A percentile compares a stretch with the other conserved stretches of the same genome.
phyloP scores from a whole-genome alignment of 2,797 vertebrate genomes.

The Melanogrammus aeglefinus region DNA sequence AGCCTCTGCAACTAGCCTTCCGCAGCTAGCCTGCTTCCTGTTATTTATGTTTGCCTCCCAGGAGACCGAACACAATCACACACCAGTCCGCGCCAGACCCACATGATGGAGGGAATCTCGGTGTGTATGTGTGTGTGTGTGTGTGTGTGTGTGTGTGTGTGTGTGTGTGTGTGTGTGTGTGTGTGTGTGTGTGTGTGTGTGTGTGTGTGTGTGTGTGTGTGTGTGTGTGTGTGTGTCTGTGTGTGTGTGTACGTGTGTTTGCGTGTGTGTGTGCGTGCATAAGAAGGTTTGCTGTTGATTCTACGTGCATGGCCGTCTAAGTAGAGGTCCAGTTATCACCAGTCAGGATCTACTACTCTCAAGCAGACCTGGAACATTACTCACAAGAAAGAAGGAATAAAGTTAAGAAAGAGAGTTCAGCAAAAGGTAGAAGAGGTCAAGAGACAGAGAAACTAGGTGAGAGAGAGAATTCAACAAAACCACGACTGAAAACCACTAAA shows the following conservation, averaged over 20 bases:
- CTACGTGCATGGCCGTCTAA: not conserved
- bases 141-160: not conserved
- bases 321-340: not conserved
- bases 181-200: not conserved
- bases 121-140: not conserved
- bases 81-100: not conserved
- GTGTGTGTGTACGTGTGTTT: not conserved
- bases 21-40: slow-evolving; percentile 60
- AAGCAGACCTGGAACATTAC: not conserved
- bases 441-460: not conserved
- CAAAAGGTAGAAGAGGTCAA: not conserved
- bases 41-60: slow-evolving; percentile 68
- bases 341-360: not conserved
- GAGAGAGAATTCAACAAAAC: not conserved
- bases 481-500: not conserved
- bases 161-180: not conserved
- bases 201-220: slow-evolving; percentile 6
- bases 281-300: not conserved
- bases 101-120: not conserved
- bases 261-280: not conserved
- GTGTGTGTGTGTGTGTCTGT: not conserved
- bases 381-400: not conserved
- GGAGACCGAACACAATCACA: slow-evolving; percentile 40
- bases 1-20: too few relatives aligned
- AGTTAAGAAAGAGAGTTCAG: not conserved